These are phyloP conservation scores for Ailuropoda melanoleuca DNA, from an alignment of 2,113 vertebrate genomes.

Conservation along the genomic window DNA sequence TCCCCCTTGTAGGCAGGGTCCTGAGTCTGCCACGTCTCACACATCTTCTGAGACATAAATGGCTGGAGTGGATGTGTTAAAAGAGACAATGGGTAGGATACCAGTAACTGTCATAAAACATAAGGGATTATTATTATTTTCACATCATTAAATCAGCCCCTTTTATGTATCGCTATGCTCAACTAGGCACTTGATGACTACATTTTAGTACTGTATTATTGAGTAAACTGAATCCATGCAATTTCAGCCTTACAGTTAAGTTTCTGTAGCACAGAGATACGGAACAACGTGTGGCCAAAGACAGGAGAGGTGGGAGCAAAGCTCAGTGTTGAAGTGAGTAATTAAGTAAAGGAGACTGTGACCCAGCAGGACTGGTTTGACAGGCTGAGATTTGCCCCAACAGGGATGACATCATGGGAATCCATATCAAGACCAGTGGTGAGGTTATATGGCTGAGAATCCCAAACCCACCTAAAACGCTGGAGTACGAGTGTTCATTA, in stretches of 20 bases:
- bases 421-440: background rate
- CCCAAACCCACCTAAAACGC: slow-evolving; percentile 9
- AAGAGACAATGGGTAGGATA: slow-evolving; percentile 16
- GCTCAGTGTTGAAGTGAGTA: background rate
- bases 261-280: slow-evolving; percentile 27
- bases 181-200: slow-evolving; percentile 56
- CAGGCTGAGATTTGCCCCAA: slow-evolving; percentile 53
- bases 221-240: slow-evolving; percentile 52
- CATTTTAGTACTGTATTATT: slow-evolving; percentile 32
- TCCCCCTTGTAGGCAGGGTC: background rate
- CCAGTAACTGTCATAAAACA: slow-evolving; percentile 21
- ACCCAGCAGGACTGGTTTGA: slow-evolving; percentile 22
- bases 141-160: slow-evolving; percentile 13
- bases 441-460: background rate
- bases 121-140: slow-evolving; percentile 43
- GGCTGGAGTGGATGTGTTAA: background rate
- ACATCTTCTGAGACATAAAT: background rate
- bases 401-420: slow-evolving; percentile 71
- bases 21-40: background rate
- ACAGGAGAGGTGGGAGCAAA: background rate
- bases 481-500: background rate
- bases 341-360: slow-evolving; percentile 41
- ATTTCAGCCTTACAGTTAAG: slow-evolving; percentile 49
- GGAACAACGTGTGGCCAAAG: background rate
- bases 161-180: slow-evolving; percentile 34